A percentile compares a stretch with the other conserved stretches of the same genome.
Evolutionary conservation across 92 coral and sea anemone species (phyloP).

Genomic region (Blastomussa wellsi): DNA sequence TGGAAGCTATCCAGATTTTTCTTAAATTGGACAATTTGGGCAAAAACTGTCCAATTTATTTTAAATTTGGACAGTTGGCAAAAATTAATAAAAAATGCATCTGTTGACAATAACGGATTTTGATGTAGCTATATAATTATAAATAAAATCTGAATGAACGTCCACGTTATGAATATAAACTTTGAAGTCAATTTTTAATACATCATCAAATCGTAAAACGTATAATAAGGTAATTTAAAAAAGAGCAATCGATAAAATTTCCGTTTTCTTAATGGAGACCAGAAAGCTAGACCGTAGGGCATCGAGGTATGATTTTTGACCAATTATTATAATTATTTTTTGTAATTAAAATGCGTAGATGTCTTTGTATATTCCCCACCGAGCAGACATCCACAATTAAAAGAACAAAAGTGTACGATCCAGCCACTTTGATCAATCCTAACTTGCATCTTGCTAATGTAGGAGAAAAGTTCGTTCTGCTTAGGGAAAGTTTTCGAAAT

Average conservation of each 20-base stretch:
- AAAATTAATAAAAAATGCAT: too few species aligned
- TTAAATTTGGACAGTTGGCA: too few species aligned
- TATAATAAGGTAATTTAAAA: neutral
- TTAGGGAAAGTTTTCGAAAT: neutral
- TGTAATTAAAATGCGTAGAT: neutral
- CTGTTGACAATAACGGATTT: too few species aligned
- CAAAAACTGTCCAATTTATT: too few species aligned
- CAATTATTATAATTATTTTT: neutral
- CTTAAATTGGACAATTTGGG: too few species aligned
- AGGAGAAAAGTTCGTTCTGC: too few species aligned
- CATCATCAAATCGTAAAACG: neutral
- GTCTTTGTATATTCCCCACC: neutral
- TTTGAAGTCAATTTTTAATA: neutral
- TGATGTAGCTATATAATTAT: neutral
- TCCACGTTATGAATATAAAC: neutral
- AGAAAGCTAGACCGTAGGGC: neutral
- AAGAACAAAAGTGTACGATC: neutral
- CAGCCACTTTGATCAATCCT: neutral
- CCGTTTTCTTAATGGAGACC: neutral
- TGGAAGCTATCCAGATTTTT: too few species aligned
- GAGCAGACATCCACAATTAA: neutral
- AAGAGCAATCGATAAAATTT: neutral
- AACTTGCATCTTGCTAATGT: neutral
- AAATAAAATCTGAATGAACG: neutral
- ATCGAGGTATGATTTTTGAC: neutral